Conservation (phyloP, 2,888 invertebrate genomes). For the Folsomia manolachei region DNA sequence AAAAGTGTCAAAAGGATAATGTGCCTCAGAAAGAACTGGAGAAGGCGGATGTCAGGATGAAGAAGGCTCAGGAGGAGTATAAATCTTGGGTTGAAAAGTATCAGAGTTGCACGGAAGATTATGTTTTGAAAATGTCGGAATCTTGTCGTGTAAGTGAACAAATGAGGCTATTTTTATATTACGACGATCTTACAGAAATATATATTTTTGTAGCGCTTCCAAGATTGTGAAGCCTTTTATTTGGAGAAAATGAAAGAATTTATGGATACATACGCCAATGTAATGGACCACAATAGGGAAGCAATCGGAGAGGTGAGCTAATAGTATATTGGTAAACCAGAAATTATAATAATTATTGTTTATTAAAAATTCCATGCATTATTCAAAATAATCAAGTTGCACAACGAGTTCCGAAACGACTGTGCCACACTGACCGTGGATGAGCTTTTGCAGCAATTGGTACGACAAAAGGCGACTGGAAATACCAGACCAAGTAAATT, state of each 20-base stretch:
- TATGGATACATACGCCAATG: slow-evolving; percentile 80
- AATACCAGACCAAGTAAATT: slow-evolving; percentile 88
- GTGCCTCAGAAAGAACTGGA: slow-evolving; percentile 87
- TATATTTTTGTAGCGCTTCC: slow-evolving; percentile 65
- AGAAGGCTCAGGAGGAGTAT: slow-evolving; percentile 94
- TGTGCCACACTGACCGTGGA: slow-evolving; percentile 89
- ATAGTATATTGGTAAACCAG: no score
- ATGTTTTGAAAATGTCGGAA: slow-evolving; percentile 91
- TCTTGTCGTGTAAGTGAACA: slow-evolving; percentile 69
- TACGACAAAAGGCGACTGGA: slow-evolving; percentile 87
- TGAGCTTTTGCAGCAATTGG: slow-evolving; percentile 85
- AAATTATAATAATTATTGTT: no score
- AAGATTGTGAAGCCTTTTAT: slow-evolving; percentile 90
- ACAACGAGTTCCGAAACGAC: slow-evolving; percentile 86
- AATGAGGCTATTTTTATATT: not conserved
- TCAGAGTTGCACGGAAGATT: slow-evolving; percentile 82
- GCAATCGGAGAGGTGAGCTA: slow-evolving; percentile 72
- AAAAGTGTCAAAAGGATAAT: slow-evolving; percentile 85
- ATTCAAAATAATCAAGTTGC: slow-evolving; percentile 52
- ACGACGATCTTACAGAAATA: slow-evolving; percentile 5
- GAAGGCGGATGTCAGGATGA: slow-evolving; percentile 86
- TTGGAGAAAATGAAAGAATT: slow-evolving; percentile 93
- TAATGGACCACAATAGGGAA: slow-evolving; percentile 84
- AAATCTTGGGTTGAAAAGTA: slow-evolving; percentile 88
- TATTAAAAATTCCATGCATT: no score